Evolutionary conservation across 2,888 invertebrate genomes (phyloP).

Genomic region (Elmis aenea): DNA sequence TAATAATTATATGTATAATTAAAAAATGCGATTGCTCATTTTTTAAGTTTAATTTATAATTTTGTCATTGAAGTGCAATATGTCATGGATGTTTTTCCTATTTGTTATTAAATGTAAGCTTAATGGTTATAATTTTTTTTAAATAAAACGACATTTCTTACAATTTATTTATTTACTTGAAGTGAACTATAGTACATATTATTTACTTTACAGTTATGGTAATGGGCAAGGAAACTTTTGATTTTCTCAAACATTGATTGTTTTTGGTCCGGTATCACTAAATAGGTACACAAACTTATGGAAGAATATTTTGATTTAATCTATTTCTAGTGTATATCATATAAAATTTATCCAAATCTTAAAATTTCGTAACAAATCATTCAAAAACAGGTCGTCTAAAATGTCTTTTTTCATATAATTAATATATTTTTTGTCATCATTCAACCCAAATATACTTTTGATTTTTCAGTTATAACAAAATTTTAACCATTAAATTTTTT

Average conservation of each 20-base stretch:
- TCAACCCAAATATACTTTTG: conserved; percentile 20
- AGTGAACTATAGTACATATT: conserved; percentile 37
- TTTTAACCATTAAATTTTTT: conserved; percentile 20
- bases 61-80: too few relatives aligned
- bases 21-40: too few relatives aligned
- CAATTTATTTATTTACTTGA: conserved; percentile 10
- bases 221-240: conserved; percentile 34
- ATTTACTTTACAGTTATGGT: too few relatives aligned
- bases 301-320: conserved; percentile 21
- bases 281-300: conserved; percentile 35
- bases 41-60: too few relatives aligned
- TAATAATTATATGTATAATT: too few relatives aligned
- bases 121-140: background rate
- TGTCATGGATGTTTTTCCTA: too few relatives aligned
- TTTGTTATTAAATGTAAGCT: too few relatives aligned
- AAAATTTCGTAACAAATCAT: conserved; percentile 19
- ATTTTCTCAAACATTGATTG: conserved; percentile 37
- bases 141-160: background rate
- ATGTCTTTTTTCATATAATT: conserved; percentile 39
- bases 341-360: conserved; percentile 22
- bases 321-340: conserved; percentile 13
- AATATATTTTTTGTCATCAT: conserved; percentile 14
- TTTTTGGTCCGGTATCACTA: conserved; percentile 22
- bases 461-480: conserved; percentile 15
- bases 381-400: conserved; percentile 21